Evolutionary conservation across 2,113 vertebrate species (phyloP), one percentile per base, ranked within the genome.

Genomic region (Aythya baeri): DNA sequence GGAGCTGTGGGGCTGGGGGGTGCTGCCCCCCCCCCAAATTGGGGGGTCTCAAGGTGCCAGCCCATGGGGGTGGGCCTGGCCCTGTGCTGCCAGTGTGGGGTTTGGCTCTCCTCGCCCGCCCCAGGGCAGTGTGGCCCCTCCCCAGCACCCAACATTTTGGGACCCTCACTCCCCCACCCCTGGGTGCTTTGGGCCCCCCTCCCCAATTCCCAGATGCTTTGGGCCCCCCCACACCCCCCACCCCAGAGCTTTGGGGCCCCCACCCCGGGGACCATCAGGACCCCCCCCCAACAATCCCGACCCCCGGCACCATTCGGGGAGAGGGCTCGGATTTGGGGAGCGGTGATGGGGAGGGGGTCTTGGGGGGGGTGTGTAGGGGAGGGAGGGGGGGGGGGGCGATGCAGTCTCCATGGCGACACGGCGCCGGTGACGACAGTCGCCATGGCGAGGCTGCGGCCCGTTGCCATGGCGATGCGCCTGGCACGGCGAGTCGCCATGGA

Each of bases 401-500:
- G 70, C 66, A 62, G 67, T 96, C 95, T 92, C 96, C 96, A 95
- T 94, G 86, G 93, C 32, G 91, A 96, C 86, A 92, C 46, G 46
- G 46, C 46, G 46, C 46, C 61, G 63, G 89, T 96, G 94, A 96
- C 91, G 93, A 95, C 96, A 95, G 96, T 96, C 94, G 9, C 94
- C 89, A 96, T 94, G 94, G 94, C 96, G 58, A 94, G 93, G 93
- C 86, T 95, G 96, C 76, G 83, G 86, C 93, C 94, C 86, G 96
- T 96, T 94, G 90, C 86, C 85, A 91, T 96, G 92, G 82, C 78
- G 90, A 96, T 58, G 78, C 44, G 95, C 92, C 88, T 91, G 92
- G 96, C 95, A 97, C 96, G 16, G 83, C 81, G 16, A 95, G 96
- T 97, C 94, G 83, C 96, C 94, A 96, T 97, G 97, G 97, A 94